These are phyloP conservation scores for Catamblyrhynchus diadema DNA, from an alignment of 2,797 vertebrate species.

Conservation along the genomic window DNA sequence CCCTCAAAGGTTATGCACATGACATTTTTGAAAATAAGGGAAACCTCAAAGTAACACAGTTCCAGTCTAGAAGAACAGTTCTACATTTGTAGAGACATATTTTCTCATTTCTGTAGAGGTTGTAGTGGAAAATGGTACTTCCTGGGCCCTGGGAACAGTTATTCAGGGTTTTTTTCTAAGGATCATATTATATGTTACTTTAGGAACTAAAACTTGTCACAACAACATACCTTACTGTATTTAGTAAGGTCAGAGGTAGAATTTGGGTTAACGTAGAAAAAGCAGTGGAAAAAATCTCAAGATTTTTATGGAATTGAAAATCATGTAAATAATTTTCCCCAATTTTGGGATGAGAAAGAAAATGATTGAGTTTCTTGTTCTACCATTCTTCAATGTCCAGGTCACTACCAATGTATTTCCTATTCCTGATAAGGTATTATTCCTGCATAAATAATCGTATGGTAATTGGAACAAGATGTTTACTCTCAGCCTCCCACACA, in stretches of 20 bases:
- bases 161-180: fast-evolving
- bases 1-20: background rate
- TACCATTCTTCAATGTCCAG: background rate
- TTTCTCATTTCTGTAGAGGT: background rate
- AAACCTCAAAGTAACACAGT: background rate
- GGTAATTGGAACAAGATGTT: background rate
- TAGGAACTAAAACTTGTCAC: background rate
- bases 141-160: background rate
- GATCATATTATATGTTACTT: background rate
- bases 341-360: background rate
- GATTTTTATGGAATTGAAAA: background rate
- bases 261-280: background rate
- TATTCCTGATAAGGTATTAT: background rate
- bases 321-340: fast-evolving
- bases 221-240: background rate
- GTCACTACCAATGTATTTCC: background rate
- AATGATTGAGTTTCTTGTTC: background rate
- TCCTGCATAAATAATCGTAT: background rate
- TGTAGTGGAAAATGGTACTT: background rate
- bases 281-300: fast-evolving
- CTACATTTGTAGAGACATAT: background rate
- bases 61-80: background rate
- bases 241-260: background rate
- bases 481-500: background rate
- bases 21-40: background rate